Evolutionary conservation across 2,888 invertebrate genomes (phyloP), one percentile per base, ranked within the genome.

Genomic region (Eupithecia abbreviata): DNA sequence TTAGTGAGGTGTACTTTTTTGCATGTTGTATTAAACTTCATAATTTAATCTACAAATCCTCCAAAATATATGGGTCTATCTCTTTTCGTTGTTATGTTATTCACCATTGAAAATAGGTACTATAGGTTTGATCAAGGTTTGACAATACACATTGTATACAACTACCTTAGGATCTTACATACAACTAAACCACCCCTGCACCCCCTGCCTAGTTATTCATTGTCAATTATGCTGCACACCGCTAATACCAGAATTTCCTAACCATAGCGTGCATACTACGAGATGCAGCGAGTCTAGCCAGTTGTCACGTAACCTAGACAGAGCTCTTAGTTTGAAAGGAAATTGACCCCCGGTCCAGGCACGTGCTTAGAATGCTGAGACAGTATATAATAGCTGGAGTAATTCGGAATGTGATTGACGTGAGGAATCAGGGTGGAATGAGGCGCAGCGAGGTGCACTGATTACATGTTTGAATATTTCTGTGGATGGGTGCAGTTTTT

Each of bases 331-430:
- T 80, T 84, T 82, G 74, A 86, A 85, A 89, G 90, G 91, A 91
- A 91, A 91, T 91, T 90, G 91, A 91, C 88, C 90, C 67, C 85
- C 83, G 82, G 85, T 87, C 83, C 84, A 83, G 73, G 81, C 81
- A 90, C 91, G 91, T 91, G 91, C 80, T 83, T 76, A 80, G 81
- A 86, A 86, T 90, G 80, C 82, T 82, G 85, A 91, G 86, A 82
- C 77, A 71, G 77, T 75, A 77, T 75, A 79, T 73, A 76, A 78
- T 77, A 78, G 76, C 80, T 82, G 77, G 83, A 84, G 86, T 88
- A 86, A 89, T 89, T 86, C 82, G 76, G 78, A 78, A 81, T 81
- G 84, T 86, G 88, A 89, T 87, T 89, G 87, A 85, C 86, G 82
- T 78, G 73, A 77, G 76, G 75, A 78, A 80, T 73, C 73, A 70